Evolutionary conservation across 2,888 invertebrate species (phyloP), one percentile per base, ranked within the genome.

Genomic region (Parelbella ahira): DNA sequence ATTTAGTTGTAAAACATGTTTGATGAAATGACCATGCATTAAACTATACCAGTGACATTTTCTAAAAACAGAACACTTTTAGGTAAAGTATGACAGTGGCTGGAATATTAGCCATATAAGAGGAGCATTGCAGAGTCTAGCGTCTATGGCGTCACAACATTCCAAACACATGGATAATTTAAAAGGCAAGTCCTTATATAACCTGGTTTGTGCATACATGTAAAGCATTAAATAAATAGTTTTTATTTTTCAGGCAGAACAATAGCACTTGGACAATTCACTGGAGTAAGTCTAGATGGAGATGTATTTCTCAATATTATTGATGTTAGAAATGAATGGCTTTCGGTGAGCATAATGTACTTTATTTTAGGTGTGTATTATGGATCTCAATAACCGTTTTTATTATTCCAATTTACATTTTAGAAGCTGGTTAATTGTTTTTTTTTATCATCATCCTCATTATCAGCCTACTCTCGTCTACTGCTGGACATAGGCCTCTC

Each of bases 281-380:
- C 97, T 1, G 98, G 98, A 6, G 93, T 98, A 3, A 96, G 94
- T 68, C 88, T 97, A 30, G 95, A 97, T 61, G 97, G 98, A 0
- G 93, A 96, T 60, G 92, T 98, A 4, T 94, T 94, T 88, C 89
- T 98, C 0, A 97, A 94, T 66, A 97, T 95, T 53, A 97, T 96
- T 20, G 97, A 98, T 89, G 97, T 98, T 20, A 89, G 97, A 45
- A 93, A 95, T 63, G 96, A 96, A 80, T 98, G 98, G 98, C 86
- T 97, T 44, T 96, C 96, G 80, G 95, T 96, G 83, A 91, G 92
- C 81, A 36, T 28, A 43, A 45, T 10, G 23, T 30, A 13, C 28
- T 27, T 44, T 21, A 20, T 27, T 23, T 18, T 42, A 34, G 42
- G 28, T 42, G 41, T 42, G 34, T 34, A 42, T 42, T 36, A 11